phyloP scores from a whole-genome alignment of 1,140 invertebrate species.

The Drosophila busckii region DNA sequence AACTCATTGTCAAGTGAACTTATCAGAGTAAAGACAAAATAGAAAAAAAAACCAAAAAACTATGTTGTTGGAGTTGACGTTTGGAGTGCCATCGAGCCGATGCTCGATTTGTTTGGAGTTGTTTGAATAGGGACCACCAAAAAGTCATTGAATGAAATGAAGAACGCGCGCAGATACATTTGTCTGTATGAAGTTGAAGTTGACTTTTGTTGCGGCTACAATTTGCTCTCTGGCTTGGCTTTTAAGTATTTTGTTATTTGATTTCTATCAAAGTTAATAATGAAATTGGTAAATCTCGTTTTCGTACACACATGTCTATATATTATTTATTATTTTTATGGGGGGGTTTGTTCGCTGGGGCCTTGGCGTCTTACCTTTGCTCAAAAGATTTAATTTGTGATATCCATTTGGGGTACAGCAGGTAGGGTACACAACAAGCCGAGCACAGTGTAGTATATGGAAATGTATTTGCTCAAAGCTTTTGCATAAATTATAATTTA shows the following conservation, averaged over 20 bases:
- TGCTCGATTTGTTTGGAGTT: slow-evolving; percentile 76
- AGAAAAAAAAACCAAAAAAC: slow-evolving; percentile 14
- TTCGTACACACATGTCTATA: no score
- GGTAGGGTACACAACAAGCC: slow-evolving; percentile 8
- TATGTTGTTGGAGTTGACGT: slow-evolving; percentile 72
- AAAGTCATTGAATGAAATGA: slow-evolving; percentile 77
- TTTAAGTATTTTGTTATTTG: slow-evolving; percentile 74
- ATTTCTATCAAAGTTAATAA: slow-evolving; percentile 77
- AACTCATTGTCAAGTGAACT: slow-evolving; percentile 77
- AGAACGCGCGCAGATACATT: slow-evolving; percentile 65
- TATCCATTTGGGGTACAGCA: slow-evolving; percentile 59
- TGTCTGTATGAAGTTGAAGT: slow-evolving; percentile 20
- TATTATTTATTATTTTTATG: slow-evolving; percentile 4
- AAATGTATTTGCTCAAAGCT: slow-evolving; percentile 22
- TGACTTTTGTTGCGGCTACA: slow-evolving; percentile 26
- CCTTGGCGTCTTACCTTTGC: slow-evolving; percentile 60
- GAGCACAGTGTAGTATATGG: slow-evolving; percentile 2
- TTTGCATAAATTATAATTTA: slow-evolving; percentile 55
- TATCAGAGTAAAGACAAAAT: slow-evolving; percentile 50
- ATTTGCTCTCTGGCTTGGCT: slow-evolving; percentile 39
- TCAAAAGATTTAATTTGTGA: slow-evolving; percentile 70
- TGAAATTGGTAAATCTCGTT: slow-evolving; percentile 69
- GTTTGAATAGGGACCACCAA: slow-evolving; percentile 77
- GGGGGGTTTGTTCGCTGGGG: slow-evolving; percentile 8
- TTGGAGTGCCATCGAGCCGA: slow-evolving; percentile 67